Evolutionary conservation across 2,888 invertebrate genomes (phyloP).

Genomic region (Diogma glabrata): DNA sequence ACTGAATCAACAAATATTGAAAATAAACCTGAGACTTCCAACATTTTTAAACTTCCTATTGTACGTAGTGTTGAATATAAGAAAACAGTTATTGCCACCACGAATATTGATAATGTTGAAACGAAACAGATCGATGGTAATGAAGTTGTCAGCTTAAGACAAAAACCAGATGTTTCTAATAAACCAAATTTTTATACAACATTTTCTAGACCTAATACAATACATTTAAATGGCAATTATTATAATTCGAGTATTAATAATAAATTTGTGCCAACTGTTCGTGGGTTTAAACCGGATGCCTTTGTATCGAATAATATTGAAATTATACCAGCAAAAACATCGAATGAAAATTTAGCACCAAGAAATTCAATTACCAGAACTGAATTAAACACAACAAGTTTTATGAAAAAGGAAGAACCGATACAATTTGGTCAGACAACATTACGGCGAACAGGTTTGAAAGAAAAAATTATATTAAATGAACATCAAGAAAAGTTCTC

Average conservation of each 20-base stretch:
- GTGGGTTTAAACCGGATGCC: conserved; percentile 28
- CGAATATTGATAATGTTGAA: neutral
- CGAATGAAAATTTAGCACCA: conserved; percentile 2
- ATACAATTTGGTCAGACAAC: conserved; percentile 38
- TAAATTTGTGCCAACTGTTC: conserved; percentile 28
- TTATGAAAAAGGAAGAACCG: conserved; percentile 20
- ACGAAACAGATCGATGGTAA: neutral
- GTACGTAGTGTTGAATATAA: conserved; percentile 23
- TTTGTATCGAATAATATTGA: neutral
- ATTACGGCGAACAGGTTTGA: conserved; percentile 38
- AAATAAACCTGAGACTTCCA: neutral
- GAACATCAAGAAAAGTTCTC: conserved; percentile 4
- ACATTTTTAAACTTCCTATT: conserved; percentile 15
- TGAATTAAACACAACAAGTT: conserved; percentile 1
- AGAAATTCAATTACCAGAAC: conserved; percentile 5
- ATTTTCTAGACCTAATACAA: conserved; percentile 4
- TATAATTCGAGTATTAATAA: conserved; percentile 5
- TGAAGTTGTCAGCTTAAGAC: conserved; percentile 16
- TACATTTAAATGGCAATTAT: conserved; percentile 13
- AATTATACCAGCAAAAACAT: neutral
- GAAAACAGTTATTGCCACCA: conserved; percentile 12
- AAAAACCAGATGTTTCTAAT: conserved; percentile 10
- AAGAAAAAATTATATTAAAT: conserved; percentile 33
- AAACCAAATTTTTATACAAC: conserved; percentile 4
- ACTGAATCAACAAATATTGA: neutral